Conservation (phyloP, 2,113 vertebrate genomes). For the Cettia cetti region DNA sequence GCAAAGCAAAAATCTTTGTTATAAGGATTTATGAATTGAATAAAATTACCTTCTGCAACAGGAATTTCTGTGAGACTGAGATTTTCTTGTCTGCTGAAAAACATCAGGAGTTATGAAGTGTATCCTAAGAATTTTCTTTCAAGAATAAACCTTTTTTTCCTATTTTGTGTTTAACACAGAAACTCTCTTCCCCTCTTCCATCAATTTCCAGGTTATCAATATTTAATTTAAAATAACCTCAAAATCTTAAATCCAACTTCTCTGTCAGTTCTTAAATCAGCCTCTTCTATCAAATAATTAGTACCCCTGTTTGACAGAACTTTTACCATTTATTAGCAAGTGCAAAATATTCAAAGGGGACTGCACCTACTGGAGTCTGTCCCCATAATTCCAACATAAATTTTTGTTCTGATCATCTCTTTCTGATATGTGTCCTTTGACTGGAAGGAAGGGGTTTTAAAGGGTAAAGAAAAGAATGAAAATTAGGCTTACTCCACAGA, state of each 20-base stretch:
- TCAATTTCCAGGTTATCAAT: neutral
- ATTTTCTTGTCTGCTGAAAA: conserved; percentile 46
- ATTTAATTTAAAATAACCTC: neutral
- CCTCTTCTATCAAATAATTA: neutral
- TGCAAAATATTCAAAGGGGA: neutral
- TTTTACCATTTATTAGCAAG: neutral
- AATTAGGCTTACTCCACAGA: neutral
- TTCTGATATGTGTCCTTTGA: neutral
- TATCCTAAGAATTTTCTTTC: conserved; percentile 13
- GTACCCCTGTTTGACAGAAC: neutral
- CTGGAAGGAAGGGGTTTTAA: neutral
- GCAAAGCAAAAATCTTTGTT: conserved; percentile 53
- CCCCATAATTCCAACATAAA: neutral
- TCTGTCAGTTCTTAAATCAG: neutral
- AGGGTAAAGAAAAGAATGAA: neutral
- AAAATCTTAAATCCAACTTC: neutral
- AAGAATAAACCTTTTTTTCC: neutral
- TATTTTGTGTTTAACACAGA: neutral
- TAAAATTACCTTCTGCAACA: conserved; percentile 62
- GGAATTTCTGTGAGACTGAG: conserved; percentile 37
- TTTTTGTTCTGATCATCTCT: neutral
- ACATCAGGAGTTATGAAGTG: conserved; percentile 10
- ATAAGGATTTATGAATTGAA: conserved; percentile 63
- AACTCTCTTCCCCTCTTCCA: neutral
- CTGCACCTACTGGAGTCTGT: neutral